A percentile compares a stretch with the other conserved stretches of the same genome.
Evolutionary conservation across 2,113 vertebrate genomes (phyloP).

Genomic region (Tringa solitaria): DNA sequence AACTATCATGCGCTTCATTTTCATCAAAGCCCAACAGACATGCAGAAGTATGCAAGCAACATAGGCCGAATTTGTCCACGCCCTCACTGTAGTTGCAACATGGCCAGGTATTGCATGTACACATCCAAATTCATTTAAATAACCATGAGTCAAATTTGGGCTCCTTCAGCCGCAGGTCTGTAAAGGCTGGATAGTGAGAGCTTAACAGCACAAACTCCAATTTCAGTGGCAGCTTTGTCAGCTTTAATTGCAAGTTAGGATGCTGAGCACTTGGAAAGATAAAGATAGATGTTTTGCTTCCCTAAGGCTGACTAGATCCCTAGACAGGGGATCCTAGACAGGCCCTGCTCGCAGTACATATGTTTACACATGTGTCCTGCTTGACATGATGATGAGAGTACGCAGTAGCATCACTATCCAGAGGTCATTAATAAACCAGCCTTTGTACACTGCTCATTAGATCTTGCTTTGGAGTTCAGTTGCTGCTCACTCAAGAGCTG

Average conservation of each 20-base stretch:
- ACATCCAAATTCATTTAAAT: neutral
- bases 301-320: neutral
- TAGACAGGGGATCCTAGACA: neutral
- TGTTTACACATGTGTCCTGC: accelerated
- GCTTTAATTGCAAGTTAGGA: neutral
- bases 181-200: neutral
- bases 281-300: neutral
- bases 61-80: neutral
- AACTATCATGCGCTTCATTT: neutral
- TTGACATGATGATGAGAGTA: neutral
- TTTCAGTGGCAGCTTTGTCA: neutral
- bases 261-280: neutral
- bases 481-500: neutral
- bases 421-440: neutral
- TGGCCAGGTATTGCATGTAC: neutral
- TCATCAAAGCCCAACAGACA: neutral
- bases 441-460: neutral
- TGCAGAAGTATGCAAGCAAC: neutral
- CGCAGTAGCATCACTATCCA: neutral
- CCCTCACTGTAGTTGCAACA: neutral
- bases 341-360: accelerated
- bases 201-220: neutral
- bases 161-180: neutral
- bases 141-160: neutral
- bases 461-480: neutral